Base-by-base conservation (phyloP, 2,888 invertebrate genomes). In the Diaperis boleti region DNA sequence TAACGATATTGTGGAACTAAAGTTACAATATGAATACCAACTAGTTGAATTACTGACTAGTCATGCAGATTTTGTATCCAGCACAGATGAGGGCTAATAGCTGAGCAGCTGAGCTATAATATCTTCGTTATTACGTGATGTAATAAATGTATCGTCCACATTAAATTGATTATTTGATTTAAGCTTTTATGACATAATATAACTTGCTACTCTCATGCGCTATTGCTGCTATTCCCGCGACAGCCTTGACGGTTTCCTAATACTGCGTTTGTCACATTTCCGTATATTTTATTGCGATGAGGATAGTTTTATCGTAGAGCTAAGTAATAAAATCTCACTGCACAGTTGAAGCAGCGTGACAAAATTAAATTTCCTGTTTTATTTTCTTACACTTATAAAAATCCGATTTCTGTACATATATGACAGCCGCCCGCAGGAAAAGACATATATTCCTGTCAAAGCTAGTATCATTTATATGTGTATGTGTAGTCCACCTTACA, bases 381-480 rank as follows among this genome's bases (percentile, higher is more conserved):
- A 50, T 50, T 37, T 49, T 33, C 50, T 7, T 13, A 10, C 29
- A n/a, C 8, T 14, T 41, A 14, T 26, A 42, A 41, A 60, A 49
- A 44, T 37, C 18, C 42, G n/a, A 64, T 69, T 67, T 63, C 67
- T 67, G 61, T 47, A n/a, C n/a, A n/a, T n/a, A 59, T 66, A 66
- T 69, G 69, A 68, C 69, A 68, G 66, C 50, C 44, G 59, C 57
- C 65, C 68, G 72, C 74, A 73, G 74, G 74, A 72, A 68, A 72
- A 60, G 67, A 72, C 72, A 75, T 72, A 73, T 70, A 74, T 74
- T 69, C 62, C 71, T 71, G 72, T 73, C 74, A 71, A 63, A 65
- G 47, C 69, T 61, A 65, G 69, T 69, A 72, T 73, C 74, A 73
- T 70, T 69, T 70, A 70, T 73, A 69, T 68, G 68, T 71, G 71